A percentile compares a stretch with the other conserved stretches of the same genome.
Evolutionary conservation across 2,888 invertebrate species (phyloP).

Genomic region (Ormyrus labotus): DNA sequence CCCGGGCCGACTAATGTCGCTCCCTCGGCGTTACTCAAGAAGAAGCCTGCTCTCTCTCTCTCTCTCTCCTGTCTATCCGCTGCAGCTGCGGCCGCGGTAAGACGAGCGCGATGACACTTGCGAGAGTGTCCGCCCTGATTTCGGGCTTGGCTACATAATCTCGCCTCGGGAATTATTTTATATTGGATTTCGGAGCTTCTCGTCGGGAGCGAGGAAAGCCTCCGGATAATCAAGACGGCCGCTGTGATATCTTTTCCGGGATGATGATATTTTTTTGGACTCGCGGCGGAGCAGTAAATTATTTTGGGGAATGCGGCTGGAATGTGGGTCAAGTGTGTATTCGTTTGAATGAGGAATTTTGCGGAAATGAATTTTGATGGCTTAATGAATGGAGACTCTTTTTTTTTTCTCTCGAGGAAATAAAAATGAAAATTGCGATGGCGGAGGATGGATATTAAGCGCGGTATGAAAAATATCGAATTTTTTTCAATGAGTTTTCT

Average conservation of each 20-base stretch:
- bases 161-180: conserved; percentile 23
- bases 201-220: not conserved
- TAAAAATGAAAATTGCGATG: no score
- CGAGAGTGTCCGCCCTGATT: not conserved
- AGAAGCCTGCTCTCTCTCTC: not conserved
- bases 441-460: not conserved
- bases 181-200: conserved; percentile 17
- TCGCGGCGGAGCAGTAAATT: no score
- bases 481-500: not conserved
- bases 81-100: no score
- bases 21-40: not conserved
- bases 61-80: no score
- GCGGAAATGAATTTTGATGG: not conserved
- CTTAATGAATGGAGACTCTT: conserved; percentile 1
- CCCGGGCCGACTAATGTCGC: conserved; percentile 25
- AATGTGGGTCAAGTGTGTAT: no score
- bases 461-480: conserved; percentile 28
- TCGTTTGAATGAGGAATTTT: not conserved
- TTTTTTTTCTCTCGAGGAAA: not conserved
- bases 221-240: not conserved
- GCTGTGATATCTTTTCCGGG: no score
- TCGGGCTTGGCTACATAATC: not conserved
- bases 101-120: conserved; percentile 4
- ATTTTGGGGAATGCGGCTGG: no score
- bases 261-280: no score